phyloP scores from a whole-genome alignment of 2,113 vertebrate species.

The Pelvicachromis taeniatus region DNA sequence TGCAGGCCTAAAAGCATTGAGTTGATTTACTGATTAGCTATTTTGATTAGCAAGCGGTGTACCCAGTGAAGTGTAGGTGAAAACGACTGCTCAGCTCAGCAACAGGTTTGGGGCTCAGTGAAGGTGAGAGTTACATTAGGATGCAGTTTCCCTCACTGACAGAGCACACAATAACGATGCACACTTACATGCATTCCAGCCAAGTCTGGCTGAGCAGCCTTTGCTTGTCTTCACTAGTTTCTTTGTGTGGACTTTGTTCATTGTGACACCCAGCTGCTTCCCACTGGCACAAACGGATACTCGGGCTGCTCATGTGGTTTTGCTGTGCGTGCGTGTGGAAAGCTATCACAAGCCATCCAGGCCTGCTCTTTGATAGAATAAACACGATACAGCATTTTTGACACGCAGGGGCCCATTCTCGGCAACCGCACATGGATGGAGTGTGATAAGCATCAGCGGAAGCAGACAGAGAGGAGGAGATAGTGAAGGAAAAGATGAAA shows the following conservation, averaged over 20 bases:
- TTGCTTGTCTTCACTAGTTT: conserved; percentile 10
- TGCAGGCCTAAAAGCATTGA: neutral
- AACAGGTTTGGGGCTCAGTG: neutral
- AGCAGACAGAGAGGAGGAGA: neutral
- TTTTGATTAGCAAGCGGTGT: rapidly evolving
- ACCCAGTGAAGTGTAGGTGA: neutral
- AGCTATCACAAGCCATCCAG: neutral
- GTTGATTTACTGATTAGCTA: neutral
- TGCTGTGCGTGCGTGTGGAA: neutral
- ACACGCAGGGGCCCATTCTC: neutral
- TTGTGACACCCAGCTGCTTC: conserved; percentile 45
- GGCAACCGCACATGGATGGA: neutral
- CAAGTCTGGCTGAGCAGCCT: neutral
- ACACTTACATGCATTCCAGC: neutral
- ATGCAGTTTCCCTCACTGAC: neutral
- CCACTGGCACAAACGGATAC: conserved; percentile 2
- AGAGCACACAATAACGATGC: neutral
- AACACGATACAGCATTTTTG: conserved; percentile 20
- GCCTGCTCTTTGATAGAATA: conserved; percentile 1
- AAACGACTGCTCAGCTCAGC: neutral
- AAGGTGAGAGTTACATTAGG: neutral
- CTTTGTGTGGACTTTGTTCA: conserved; percentile 27
- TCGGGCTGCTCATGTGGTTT: neutral
- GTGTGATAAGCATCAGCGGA: conserved; percentile 30
- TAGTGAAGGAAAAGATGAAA: neutral